phyloP scores from a whole-genome alignment of 2,797 vertebrate genomes.

The Trichosurus vulpecula region DNA sequence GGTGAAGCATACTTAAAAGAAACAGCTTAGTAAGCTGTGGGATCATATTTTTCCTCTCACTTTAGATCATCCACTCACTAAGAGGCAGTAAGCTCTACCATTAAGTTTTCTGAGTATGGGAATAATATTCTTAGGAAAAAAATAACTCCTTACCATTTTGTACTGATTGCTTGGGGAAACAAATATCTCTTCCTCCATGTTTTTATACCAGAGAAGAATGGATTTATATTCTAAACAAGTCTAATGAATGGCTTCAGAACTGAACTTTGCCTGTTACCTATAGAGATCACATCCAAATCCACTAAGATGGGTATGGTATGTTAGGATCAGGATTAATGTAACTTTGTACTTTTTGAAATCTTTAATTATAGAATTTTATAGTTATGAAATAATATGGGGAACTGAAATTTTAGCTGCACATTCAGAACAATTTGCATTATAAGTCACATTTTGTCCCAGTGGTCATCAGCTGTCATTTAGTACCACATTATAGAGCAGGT shows the following conservation, averaged over 20 bases:
- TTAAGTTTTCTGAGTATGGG: neutral
- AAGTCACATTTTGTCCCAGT: slow-evolving; percentile 46
- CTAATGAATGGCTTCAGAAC: neutral
- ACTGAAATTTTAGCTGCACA: slow-evolving; percentile 54
- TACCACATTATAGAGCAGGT: slow-evolving; percentile 44
- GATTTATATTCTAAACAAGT: slow-evolving; percentile 22
- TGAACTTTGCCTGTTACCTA: slow-evolving; percentile 23
- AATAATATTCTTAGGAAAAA: slow-evolving; percentile 21
- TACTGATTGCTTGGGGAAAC: neutral
- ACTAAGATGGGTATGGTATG: neutral
- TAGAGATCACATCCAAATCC: slow-evolving; percentile 24
- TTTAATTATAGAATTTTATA: slow-evolving; percentile 58
- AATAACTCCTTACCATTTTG: neutral
- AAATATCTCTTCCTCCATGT: neutral
- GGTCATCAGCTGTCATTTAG: slow-evolving; percentile 20
- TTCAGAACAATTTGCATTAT: slow-evolving; percentile 53
- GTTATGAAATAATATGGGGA: slow-evolving; percentile 40
- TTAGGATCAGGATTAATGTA: slow-evolving; percentile 10
- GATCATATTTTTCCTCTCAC: neutral
- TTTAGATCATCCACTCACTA: slow-evolving; percentile 14
- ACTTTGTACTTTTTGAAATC: slow-evolving; percentile 55
- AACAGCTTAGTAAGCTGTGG: neutral
- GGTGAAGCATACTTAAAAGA: neutral
- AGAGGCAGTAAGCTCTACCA: neutral
- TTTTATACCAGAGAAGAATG: slow-evolving; percentile 36